These are phyloP conservation scores for Andrena trimmerana DNA, from an alignment of 2,888 invertebrate genomes.

Conservation along the genomic window DNA sequence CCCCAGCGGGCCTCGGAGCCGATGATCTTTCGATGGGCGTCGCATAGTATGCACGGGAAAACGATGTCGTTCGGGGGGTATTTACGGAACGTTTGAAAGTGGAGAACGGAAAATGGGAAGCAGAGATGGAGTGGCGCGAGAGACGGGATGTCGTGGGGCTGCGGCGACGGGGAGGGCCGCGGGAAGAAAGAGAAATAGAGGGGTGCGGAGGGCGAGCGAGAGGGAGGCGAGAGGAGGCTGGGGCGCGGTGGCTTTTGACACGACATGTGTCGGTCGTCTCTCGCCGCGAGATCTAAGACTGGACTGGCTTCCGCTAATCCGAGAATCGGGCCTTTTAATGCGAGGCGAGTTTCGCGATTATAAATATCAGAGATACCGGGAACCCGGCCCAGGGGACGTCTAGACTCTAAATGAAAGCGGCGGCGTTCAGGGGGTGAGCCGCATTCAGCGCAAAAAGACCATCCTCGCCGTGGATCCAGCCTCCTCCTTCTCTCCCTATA, in stretches of 20 bases:
- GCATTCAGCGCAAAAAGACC: conserved; percentile 42
- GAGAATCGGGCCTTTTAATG: conserved; percentile 85
- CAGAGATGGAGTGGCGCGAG: conserved; percentile 70
- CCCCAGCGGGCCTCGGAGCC: neutral
- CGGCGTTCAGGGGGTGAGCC: conserved; percentile 50
- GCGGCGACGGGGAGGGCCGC: conserved; percentile 54
- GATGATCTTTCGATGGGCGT: conserved; percentile 8
- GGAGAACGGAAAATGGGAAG: conserved; percentile 71
- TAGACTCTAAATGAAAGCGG: conserved; percentile 80
- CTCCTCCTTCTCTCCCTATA: neutral
- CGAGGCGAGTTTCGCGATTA: conserved; percentile 84
- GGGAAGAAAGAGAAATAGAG: conserved; percentile 40
- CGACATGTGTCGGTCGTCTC: conserved; percentile 84
- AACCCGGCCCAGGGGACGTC: conserved; percentile 78
- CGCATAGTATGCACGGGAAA: conserved; percentile 19
- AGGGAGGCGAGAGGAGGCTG: conserved; percentile 20
- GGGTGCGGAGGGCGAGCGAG: conserved; percentile 18
- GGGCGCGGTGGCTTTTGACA: conserved; percentile 77
- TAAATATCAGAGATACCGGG: conserved; percentile 85
- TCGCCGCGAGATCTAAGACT: conserved; percentile 83
- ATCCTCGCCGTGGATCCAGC: neutral
- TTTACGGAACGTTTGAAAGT: conserved; percentile 72
- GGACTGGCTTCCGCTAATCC: conserved; percentile 85
- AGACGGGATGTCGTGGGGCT: conserved; percentile 63
- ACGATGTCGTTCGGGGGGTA: conserved; percentile 52